Evolutionary conservation across 2,888 invertebrate genomes (phyloP).

Genomic region (Tetragonula carbonaria): DNA sequence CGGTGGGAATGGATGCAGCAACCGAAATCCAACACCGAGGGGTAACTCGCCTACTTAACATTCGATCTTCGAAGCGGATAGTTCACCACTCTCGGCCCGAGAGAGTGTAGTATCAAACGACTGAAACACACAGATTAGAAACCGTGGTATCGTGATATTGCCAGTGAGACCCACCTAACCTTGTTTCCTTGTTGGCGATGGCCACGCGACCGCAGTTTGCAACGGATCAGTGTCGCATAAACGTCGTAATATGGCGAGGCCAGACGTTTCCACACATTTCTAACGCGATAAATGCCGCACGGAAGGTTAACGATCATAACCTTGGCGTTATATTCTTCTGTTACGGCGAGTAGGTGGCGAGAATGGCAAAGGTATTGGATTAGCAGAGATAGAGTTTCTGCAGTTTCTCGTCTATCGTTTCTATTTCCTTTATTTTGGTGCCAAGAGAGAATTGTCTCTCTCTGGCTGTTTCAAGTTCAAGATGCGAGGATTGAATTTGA

Average conservation of each 20-base stretch:
- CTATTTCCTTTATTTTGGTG: neutral
- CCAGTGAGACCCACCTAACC: neutral
- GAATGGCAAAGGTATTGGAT: neutral
- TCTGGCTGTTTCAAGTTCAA: neutral
- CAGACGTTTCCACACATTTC: conserved; percentile 4
- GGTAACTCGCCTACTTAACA: conserved; percentile 26
- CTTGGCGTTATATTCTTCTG: neutral
- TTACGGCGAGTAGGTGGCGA: neutral
- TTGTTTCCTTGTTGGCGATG: conserved; percentile 51
- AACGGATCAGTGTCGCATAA: conserved; percentile 56
- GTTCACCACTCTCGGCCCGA: conserved; percentile 16
- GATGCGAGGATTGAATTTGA: neutral
- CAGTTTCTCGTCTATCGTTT: no score
- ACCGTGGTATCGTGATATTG: conserved; percentile 38
- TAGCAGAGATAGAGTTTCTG: neutral
- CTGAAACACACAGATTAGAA: conserved; percentile 10
- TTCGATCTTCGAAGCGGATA: conserved; percentile 35
- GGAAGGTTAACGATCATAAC: conserved; percentile 12
- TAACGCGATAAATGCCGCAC: conserved; percentile 40
- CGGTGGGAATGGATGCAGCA: neutral
- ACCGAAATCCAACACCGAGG: neutral
- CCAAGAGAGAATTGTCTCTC: neutral
- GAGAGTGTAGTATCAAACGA: conserved; percentile 21
- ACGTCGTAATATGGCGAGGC: conserved; percentile 61
- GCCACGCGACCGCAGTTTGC: conserved; percentile 58